phyloP scores from a whole-genome alignment of 2,888 invertebrate genomes.

The Platerodrilus igneus region DNA sequence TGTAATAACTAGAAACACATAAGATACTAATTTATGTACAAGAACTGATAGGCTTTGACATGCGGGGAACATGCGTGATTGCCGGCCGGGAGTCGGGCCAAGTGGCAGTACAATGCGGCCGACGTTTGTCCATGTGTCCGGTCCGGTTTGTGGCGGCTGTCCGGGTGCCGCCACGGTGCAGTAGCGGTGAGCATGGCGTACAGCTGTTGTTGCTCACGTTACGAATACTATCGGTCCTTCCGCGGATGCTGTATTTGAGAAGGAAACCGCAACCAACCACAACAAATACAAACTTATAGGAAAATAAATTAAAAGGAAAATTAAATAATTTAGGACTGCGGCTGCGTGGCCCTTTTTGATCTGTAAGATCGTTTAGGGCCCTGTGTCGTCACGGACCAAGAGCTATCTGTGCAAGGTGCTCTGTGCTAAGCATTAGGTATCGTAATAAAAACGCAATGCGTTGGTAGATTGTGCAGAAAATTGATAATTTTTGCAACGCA shows the following conservation, averaged over 20 bases:
- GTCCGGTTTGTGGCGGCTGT: slow-evolving; percentile 50
- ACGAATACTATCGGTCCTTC: slow-evolving; percentile 60
- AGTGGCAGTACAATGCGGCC: slow-evolving; percentile 34
- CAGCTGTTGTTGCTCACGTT: slow-evolving; percentile 48
- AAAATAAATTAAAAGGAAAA: slow-evolving; percentile 32
- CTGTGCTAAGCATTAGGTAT: slow-evolving; percentile 27
- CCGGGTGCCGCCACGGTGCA: slow-evolving; percentile 49
- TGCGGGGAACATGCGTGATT: slow-evolving; percentile 46
- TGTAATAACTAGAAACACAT: slow-evolving; percentile 17
- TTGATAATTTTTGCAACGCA: slow-evolving; percentile 27
- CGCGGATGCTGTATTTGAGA: slow-evolving; percentile 80
- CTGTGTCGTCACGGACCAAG: slow-evolving; percentile 42
- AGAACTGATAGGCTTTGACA: slow-evolving; percentile 18
- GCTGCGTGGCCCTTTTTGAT: slow-evolving; percentile 38
- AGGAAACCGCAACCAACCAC: slow-evolving; percentile 63
- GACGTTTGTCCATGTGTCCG: slow-evolving; percentile 38
- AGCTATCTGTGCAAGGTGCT: slow-evolving; percentile 43
- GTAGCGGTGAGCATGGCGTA: slow-evolving; percentile 58
- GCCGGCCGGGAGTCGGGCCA: slow-evolving; percentile 48
- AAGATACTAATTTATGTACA: slow-evolving; percentile 15
- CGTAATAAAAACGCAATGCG: too few relatives aligned
- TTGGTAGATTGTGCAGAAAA: slow-evolving; percentile 17
- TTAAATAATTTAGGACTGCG: slow-evolving; percentile 39
- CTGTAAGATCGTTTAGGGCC: slow-evolving; percentile 32
- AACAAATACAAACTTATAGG: slow-evolving; percentile 28